phyloP scores from a whole-genome alignment of 2,113 vertebrate species.

The Passerina amoena region DNA sequence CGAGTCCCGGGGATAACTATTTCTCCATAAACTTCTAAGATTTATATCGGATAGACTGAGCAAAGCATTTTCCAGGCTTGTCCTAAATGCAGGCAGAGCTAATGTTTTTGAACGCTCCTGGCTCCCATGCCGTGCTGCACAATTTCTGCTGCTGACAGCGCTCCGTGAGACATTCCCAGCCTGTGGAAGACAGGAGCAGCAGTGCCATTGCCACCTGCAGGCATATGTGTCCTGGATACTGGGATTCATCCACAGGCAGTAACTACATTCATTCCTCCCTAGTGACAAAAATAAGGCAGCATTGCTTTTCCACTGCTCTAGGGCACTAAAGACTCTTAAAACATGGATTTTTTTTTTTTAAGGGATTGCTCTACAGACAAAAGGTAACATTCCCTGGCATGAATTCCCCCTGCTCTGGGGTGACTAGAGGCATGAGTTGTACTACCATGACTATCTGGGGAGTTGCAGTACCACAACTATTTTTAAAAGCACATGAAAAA shows the following conservation, averaged over 20 bases:
- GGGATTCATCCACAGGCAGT: neutral
- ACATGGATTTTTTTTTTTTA: neutral
- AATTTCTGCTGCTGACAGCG: neutral
- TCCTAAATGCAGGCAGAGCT: neutral
- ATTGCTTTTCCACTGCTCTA: neutral
- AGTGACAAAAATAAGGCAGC: accelerated
- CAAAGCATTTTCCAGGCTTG: neutral
- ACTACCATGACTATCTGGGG: accelerated
- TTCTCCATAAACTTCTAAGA: neutral
- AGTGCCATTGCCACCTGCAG: neutral
- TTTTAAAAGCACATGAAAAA: neutral
- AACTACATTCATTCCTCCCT: neutral
- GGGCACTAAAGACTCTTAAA: neutral
- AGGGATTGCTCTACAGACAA: neutral
- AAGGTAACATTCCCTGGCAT: neutral
- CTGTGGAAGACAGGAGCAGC: neutral
- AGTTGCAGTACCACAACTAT: neutral
- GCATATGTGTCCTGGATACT: neutral
- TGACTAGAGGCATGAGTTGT: neutral
- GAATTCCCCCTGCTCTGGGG: neutral
- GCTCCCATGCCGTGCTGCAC: accelerated
- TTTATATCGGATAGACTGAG: neutral
- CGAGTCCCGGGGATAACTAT: accelerated
- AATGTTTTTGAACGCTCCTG: neutral
- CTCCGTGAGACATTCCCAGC: neutral